Conservation (phyloP, 2,797 vertebrate species). For the Thripadectes ignobilis region DNA sequence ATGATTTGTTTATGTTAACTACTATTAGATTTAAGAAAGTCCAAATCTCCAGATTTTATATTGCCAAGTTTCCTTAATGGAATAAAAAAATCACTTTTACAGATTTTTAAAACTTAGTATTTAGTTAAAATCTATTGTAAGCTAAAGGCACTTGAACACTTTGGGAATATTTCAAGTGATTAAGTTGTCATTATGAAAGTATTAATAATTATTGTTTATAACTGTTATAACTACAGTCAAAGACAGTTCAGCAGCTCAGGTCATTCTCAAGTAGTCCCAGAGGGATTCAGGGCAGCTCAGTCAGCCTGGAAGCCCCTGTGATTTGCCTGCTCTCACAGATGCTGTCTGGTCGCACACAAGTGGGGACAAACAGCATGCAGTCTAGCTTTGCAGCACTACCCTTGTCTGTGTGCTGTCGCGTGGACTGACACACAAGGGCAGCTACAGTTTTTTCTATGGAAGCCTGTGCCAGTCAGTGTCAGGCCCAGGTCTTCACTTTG, state of each 20-base stretch:
- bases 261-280: background rate
- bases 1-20: background rate
- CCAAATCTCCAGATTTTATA: background rate
- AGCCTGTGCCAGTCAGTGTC: background rate
- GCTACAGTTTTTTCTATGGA: background rate
- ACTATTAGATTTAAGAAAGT: background rate
- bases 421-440: fast-evolving
- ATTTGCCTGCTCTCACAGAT: background rate
- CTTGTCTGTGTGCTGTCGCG: fast-evolving
- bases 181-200: background rate
- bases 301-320: background rate
- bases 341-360: background rate
- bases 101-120: background rate
- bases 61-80: background rate
- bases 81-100: background rate
- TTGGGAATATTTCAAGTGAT: background rate
- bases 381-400: background rate
- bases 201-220: conserved; percentile 32
- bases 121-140: background rate
- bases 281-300: background rate
- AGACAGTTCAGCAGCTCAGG: conserved; percentile 5
- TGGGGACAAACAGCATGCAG: fast-evolving
- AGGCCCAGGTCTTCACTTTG: fast-evolving
- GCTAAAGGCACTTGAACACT: background rate
- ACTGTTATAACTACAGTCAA: background rate